Evolutionary conservation across 2,888 invertebrate species (phyloP).

Genomic region (Caenorhabditis angaria): DNA sequence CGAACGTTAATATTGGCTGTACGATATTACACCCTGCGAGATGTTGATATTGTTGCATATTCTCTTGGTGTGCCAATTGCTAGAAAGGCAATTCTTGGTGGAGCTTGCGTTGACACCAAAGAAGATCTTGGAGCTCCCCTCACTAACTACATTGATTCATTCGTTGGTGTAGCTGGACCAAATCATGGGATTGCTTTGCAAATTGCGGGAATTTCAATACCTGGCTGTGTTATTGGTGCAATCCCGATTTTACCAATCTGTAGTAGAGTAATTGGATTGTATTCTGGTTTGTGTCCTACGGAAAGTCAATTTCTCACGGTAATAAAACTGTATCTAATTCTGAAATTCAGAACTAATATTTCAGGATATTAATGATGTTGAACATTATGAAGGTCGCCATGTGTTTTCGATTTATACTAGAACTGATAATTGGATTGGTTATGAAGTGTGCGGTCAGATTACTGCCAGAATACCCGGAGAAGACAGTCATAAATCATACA

Average conservation of each 20-base stretch:
- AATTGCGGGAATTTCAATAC: conserved; percentile 39
- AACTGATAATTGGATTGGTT: conserved; percentile 43
- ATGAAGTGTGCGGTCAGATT: conserved; percentile 44
- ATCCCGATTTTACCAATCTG: conserved; percentile 46
- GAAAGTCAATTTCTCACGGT: conserved; percentile 45
- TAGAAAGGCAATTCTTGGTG: conserved; percentile 65
- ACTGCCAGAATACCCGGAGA: conserved; percentile 45
- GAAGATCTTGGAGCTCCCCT: conserved; percentile 61
- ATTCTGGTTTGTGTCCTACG: conserved; percentile 45
- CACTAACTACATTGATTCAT: conserved; percentile 64
- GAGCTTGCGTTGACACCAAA: conserved; percentile 63
- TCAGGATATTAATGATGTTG: conserved; percentile 46
- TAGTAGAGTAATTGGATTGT: conserved; percentile 41
- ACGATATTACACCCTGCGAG: conserved; percentile 62
- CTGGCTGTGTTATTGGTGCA: conserved; percentile 47
- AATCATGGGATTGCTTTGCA: conserved; percentile 66
- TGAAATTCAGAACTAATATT: too few species aligned
- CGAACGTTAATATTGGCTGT: conserved; percentile 66
- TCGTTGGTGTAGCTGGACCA: conserved; percentile 68
- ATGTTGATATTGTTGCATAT: conserved; percentile 64
- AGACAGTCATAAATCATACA: conserved; percentile 35
- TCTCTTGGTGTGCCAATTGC: conserved; percentile 66
- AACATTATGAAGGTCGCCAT: conserved; percentile 43
- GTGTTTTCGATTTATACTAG: conserved; percentile 41
- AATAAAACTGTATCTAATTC: conserved; percentile 1